Evolutionary conservation across 2,888 invertebrate species (phyloP).

Genomic region (Arctia plantaginis): DNA sequence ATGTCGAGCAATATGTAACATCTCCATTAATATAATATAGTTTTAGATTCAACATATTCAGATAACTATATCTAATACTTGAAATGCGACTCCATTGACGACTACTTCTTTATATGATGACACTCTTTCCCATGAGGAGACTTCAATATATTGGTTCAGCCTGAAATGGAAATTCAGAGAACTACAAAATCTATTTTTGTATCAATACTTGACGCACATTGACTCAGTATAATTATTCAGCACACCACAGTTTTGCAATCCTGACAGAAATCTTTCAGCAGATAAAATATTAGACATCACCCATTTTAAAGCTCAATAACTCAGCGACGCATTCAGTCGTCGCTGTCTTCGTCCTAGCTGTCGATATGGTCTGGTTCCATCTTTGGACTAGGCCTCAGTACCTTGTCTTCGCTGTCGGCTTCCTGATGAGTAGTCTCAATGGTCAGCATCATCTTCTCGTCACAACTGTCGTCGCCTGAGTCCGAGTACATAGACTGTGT

Average conservation of each 20-base stretch:
- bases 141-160: not conserved
- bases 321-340: conserved; percentile 54
- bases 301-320: not conserved
- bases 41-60: not conserved
- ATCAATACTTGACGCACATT: not conserved
- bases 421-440: conserved; percentile 89
- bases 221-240: not conserved
- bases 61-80: conserved; percentile 14
- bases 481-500: conserved; percentile 91
- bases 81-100: conserved; percentile 12
- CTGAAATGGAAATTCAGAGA: conserved; percentile 1
- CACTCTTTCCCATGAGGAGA: not conserved
- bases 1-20: not conserved
- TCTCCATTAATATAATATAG: not conserved
- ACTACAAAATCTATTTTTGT: not conserved
- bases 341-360: conserved; percentile 69
- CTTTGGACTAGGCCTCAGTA: conserved; percentile 73
- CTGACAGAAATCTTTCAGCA: not conserved
- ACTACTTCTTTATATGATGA: conserved; percentile 12
- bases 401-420: conserved; percentile 83
- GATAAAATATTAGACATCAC: not conserved
- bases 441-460: conserved; percentile 92
- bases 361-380: conserved; percentile 72
- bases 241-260: not conserved
- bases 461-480: conserved; percentile 90